Conservation (phyloP, 2,888 invertebrate species). For the Drosophila atripex region DNA sequence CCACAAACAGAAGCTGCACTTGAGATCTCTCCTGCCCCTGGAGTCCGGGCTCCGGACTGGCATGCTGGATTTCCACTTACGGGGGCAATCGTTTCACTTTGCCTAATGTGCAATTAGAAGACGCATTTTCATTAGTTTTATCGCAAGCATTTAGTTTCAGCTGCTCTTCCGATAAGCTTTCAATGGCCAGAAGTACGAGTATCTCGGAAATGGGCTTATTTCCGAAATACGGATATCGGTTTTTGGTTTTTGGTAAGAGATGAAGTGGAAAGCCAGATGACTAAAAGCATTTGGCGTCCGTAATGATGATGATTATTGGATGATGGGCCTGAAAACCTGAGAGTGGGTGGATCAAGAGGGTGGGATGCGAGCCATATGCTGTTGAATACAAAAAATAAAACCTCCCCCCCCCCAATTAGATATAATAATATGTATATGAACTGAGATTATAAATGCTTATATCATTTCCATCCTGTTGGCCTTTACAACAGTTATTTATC, state of each 20-base stretch:
- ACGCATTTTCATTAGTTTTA: constrained; percentile 81
- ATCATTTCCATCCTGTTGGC: neutral
- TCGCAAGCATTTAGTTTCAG: constrained; percentile 71
- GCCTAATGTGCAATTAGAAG: constrained; percentile 81
- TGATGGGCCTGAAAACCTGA: constrained; percentile 33
- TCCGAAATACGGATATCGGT: constrained; percentile 46
- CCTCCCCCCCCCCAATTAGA: no score
- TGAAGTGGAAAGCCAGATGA: constrained; percentile 62
- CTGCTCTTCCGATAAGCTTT: constrained; percentile 64
- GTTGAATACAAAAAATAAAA: neutral
- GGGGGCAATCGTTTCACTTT: constrained; percentile 75
- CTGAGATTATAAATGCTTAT: neutral
- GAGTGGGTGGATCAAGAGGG: neutral
- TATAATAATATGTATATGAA: neutral
- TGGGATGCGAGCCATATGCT: constrained; percentile 15
- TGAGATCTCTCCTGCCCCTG: constrained; percentile 56
- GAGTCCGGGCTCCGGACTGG: neutral
- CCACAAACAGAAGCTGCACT: constrained; percentile 79
- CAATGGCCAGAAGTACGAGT: constrained; percentile 48
- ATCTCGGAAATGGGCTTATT: constrained; percentile 55
- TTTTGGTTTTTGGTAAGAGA: constrained; percentile 28
- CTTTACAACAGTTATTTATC: neutral
- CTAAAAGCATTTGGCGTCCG: constrained; percentile 70
- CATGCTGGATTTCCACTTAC: constrained; percentile 59
- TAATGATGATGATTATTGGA: constrained; percentile 52